Evolutionary conservation across 2,797 vertebrate species (phyloP), one percentile per base, ranked within the genome.

Genomic region (Poliocrania exsul): DNA sequence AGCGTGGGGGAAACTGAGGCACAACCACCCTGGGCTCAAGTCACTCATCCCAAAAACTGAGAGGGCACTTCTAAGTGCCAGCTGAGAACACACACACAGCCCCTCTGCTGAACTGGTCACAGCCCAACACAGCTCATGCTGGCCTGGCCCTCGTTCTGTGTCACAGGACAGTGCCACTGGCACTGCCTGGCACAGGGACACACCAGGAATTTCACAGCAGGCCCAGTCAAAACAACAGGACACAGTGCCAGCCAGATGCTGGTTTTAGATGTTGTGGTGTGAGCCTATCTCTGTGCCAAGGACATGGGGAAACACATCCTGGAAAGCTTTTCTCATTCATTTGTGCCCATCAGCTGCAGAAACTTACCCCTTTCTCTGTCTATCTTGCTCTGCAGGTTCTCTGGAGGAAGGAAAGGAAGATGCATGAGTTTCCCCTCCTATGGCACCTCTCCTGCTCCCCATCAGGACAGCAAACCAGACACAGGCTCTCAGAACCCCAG

Each of bases 351-450:
- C 61, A 65, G 35, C 11, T 81, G 38, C 58, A 62, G n/a, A 53
- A 65, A 57, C 92, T 86, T 31, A 93, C 93, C 96, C 40, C 18
- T 86, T 51, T 93, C 70, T 49, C 47, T 47, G 31, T 79, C 81
- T 3, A 6, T 2, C 54, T 29, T 2, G 1, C 21, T 50, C 83
- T 4, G 21, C 66, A 96, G 54, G n/a, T 28, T 75, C 70, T 4
- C 96, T 94, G 35, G 37, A 75, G 38, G 65, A 71, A 93, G 74
- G 51, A 79, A 92, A 77, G n/a, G 50, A 61, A 86, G 40, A 49
- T 1, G 4, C 6, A 1, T 62, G 54, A 94, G 47, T 13, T 35
- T 37, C 26, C 54, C 38, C 50, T 64, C 53, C 23, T 4, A 21
- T 4, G 10, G 53, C 70, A 40, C 5, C 60, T 20, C 28, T 71